Evolutionary conservation across 2,797 vertebrate genomes (phyloP), one percentile per base, ranked within the genome.

Genomic region (Melanotaenia nigrans): DNA sequence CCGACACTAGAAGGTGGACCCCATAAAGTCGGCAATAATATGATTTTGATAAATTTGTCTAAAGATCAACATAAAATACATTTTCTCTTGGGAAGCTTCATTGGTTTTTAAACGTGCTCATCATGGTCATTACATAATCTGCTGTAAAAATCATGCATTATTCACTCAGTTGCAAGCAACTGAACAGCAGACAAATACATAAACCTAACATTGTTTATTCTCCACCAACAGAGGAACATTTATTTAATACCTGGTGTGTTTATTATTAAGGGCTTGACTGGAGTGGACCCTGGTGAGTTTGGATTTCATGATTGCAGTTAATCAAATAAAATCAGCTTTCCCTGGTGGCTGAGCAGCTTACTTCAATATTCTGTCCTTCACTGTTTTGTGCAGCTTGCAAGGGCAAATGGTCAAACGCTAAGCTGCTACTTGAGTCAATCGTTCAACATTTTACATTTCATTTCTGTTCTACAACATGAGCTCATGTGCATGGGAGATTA

Each of bases 241-340:
- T 71, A 74, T 75, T 85, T 75, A 73, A 76, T 68, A 62, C 33
- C 58, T 38, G 22, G 24, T 60, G 55, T 79, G 55, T 77, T 61
- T 75, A 71, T 73, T 32, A 71, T 60, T 67, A 56, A 49, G 66
- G 75, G 57, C 66, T 64, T 11, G 65, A 63, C 53, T 66, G 71
- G 56, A 75, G 65, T 51, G 49, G 58, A 73, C 55, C 56, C 35
- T 11, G 35, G 71, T 65, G 69, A 75, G 61, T 59, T 76, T 68
- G 25, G 63, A 73, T 82, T 86, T 79, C 83, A 81, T 77, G 78
- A 78, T 73, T 78, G 66, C 62, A 75, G 69, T 82, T 81, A 67
- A 79, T 86, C 68, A 87, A 77, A 81, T 73, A 66, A 82, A 83
- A 82, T 78, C 54, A 20, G 38, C 28, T 74, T 61, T 81, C 72